Conservation (phyloP, 2,113 vertebrate species). For the Oophaga pumilio region DNA sequence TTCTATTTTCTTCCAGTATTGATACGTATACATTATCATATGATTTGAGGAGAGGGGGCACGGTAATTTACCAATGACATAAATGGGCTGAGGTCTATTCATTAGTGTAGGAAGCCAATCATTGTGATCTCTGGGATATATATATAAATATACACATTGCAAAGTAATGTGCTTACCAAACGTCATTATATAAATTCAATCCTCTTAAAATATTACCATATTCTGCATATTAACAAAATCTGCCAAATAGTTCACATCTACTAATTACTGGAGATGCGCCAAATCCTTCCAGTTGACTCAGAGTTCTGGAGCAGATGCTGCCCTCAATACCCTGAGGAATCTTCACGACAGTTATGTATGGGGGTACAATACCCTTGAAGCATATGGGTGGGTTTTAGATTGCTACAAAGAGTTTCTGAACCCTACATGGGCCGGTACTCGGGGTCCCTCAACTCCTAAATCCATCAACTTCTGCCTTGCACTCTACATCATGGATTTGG, state of each 20-base stretch:
- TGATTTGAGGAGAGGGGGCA: not conserved
- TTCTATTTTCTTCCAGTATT: not conserved
- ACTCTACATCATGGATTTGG: no score
- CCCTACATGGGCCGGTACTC: no score
- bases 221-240: constrained; percentile 33
- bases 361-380: not conserved
- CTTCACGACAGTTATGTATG: not conserved
- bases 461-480: no score
- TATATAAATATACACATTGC: not conserved
- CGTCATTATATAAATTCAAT: constrained; percentile 42
- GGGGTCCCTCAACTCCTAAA: no score
- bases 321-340: constrained; percentile 17
- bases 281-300: not conserved
- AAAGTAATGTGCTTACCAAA: constrained; percentile 24
- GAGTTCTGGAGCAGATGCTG: constrained; percentile 16
- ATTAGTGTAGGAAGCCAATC: not conserved
- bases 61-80: not conserved
- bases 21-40: not conserved
- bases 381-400: no score
- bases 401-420: no score
- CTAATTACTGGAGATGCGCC: constrained; percentile 50
- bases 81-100: not conserved
- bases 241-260: constrained; percentile 49
- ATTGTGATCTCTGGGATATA: not conserved
- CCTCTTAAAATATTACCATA: constrained; percentile 57